phyloP scores from a whole-genome alignment of 2,113 vertebrate species.

The Saccopteryx leptura region DNA sequence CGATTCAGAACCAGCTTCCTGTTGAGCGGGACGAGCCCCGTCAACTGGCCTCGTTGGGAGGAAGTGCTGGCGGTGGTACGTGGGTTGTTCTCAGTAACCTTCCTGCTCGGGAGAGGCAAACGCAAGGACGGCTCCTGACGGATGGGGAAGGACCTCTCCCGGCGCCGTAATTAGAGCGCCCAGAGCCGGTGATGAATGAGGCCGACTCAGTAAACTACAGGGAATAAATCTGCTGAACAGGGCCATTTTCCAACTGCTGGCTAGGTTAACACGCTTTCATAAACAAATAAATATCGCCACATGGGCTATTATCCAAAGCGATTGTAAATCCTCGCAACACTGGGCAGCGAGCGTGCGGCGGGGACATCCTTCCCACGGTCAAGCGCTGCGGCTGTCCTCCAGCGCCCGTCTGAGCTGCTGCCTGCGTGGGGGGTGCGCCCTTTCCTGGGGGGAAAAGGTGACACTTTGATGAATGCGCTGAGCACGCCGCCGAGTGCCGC shows the following conservation, averaged over 20 bases:
- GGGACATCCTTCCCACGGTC: background rate
- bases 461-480: conserved; percentile 60
- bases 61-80: background rate
- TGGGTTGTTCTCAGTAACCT: background rate
- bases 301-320: background rate
- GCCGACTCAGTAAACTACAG: conserved; percentile 16
- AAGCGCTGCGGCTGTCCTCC: background rate
- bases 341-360: background rate
- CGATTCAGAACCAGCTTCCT: background rate
- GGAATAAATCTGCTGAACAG: conserved; percentile 18
- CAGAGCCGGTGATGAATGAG: conserved; percentile 21
- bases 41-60: fast-evolving
- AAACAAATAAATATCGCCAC: conserved; percentile 51
- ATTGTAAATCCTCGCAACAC: background rate
- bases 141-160: background rate
- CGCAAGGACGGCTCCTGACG: background rate
- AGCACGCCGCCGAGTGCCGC: background rate
- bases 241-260: conserved; percentile 57
- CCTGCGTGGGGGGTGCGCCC: background rate
- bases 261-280: conserved; percentile 57
- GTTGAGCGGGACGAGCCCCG: background rate
- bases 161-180: conserved; percentile 39
- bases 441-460: conserved; percentile 55
- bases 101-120: conserved; percentile 10
- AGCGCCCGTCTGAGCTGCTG: background rate